These are phyloP conservation scores for Anseranas semipalmata DNA, from an alignment of 2,113 vertebrate species.

Conservation along the genomic window DNA sequence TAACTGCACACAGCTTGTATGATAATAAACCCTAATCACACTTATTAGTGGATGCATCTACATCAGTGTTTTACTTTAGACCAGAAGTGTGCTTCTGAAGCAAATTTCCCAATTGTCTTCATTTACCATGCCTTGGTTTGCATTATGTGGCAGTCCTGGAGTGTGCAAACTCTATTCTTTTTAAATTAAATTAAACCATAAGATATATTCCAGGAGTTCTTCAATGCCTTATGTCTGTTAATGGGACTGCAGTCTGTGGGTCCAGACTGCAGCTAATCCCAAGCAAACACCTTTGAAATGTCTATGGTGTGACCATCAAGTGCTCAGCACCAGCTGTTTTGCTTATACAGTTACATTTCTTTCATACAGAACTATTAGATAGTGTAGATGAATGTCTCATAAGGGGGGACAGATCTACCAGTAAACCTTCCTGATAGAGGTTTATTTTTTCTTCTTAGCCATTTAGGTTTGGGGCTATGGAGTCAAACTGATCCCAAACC, in stretches of 20 bases:
- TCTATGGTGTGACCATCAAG: background rate
- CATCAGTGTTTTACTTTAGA: background rate
- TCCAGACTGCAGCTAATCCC: background rate
- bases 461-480: background rate
- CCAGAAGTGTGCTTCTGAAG: background rate
- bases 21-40: background rate
- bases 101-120: conserved; percentile 9
- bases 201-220: background rate
- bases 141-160: background rate
- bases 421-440: rapidly evolving
- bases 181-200: background rate
- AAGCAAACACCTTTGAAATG: background rate
- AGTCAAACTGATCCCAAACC: background rate
- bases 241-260: background rate
- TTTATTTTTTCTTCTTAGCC: background rate
- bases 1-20: background rate
- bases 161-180: background rate
- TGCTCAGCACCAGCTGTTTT: background rate
- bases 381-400: background rate
- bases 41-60: background rate
- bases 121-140: background rate
- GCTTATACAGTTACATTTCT: background rate
- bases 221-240: background rate
- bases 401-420: background rate
- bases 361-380: background rate